phyloP scores from a whole-genome alignment of 2,888 invertebrate genomes.

The Arrhopalites spinosus region DNA sequence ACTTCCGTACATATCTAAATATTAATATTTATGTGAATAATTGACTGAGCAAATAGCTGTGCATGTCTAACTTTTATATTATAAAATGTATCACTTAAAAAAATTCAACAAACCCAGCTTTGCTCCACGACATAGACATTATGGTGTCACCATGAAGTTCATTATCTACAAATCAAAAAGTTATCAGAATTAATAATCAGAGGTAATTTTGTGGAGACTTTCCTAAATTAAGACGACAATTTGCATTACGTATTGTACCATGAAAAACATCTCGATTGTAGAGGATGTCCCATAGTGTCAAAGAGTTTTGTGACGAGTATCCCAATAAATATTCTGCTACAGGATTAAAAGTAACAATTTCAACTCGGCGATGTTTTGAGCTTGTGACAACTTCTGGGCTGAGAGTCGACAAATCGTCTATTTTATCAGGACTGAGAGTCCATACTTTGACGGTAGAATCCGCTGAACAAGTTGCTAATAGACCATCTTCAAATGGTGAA shows the following conservation, averaged over 20 bases:
- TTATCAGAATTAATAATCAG: no score
- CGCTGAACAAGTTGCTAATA: conserved; percentile 78
- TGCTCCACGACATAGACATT: conserved; percentile 88
- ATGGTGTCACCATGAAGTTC: conserved; percentile 81
- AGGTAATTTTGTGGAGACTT: not conserved
- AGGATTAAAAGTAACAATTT: conserved; percentile 90
- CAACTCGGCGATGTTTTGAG: conserved; percentile 81
- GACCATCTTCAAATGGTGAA: conserved; percentile 92
- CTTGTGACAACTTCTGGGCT: conserved; percentile 74
- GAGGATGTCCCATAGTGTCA: conserved; percentile 85
- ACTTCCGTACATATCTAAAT: no score
- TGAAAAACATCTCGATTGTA: conserved; percentile 70
- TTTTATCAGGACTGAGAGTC: conserved; percentile 44
- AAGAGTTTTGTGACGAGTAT: conserved; percentile 78
- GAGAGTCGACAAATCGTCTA: conserved; percentile 49
- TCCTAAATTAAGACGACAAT: no score
- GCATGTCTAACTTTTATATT: no score
- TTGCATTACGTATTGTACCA: no score
- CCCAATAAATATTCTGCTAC: conserved; percentile 87
- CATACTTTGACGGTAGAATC: conserved; percentile 60
- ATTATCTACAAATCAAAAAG: conserved; percentile 63
- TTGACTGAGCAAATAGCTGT: no score
- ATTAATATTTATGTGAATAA: no score
- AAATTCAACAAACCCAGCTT: conserved; percentile 67
- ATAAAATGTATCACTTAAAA: no score